These are phyloP conservation scores for Aptenodytes patagonicus DNA, from an alignment of 2,113 vertebrate genomes.

Conservation along the genomic window DNA sequence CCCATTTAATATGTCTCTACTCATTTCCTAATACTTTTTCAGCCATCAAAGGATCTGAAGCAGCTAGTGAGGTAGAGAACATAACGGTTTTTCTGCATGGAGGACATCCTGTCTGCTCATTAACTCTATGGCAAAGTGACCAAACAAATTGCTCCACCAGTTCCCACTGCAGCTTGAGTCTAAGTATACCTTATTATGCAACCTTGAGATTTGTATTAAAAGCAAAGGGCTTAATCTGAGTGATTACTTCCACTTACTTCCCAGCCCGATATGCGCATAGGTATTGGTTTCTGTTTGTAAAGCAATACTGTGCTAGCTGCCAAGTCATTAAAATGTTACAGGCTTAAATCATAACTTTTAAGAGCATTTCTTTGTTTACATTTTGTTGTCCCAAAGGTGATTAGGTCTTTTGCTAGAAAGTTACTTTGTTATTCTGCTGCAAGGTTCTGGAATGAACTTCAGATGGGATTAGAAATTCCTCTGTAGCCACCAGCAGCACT, in stretches of 20 bases:
- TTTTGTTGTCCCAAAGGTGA: neutral
- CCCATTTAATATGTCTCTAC: neutral
- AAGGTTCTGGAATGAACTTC: neutral
- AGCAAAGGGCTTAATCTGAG: neutral
- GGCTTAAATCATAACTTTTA: constrained; percentile 6
- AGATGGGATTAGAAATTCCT: neutral
- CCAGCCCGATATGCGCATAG: neutral
- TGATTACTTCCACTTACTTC: neutral
- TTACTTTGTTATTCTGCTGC: neutral
- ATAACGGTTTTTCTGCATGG: neutral
- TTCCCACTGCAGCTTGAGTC: neutral
- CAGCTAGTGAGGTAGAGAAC: neutral
- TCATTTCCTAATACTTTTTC: neutral
- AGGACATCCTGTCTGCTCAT: neutral
- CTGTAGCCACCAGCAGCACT: neutral
- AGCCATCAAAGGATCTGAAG: neutral
- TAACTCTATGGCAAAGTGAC: neutral
- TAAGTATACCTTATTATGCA: neutral
- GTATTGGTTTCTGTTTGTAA: neutral
- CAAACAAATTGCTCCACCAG: neutral
- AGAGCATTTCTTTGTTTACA: constrained; percentile 11
- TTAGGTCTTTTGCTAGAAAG: constrained; percentile 9
- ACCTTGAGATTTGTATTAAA: neutral
- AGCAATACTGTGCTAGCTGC: neutral
- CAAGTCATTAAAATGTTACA: neutral